Conservation (phyloP, 2,113 vertebrate species). For the Synchiropus splendidus region DNA sequence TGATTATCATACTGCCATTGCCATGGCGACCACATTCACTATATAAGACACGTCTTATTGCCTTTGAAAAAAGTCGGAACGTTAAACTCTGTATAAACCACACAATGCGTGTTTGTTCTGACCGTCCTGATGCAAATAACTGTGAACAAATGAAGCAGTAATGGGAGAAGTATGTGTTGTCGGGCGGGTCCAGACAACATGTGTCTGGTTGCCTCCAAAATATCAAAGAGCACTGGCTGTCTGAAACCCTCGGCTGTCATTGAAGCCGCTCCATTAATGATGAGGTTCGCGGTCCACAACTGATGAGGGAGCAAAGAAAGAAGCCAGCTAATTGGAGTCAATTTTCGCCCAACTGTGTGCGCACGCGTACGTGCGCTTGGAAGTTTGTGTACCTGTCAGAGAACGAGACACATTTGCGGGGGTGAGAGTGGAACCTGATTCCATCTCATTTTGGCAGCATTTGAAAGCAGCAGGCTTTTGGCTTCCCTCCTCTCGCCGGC, state of each 20-base stretch:
- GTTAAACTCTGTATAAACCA: no score
- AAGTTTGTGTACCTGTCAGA: constrained; percentile 10
- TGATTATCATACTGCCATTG: no score
- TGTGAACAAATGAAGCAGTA: no score
- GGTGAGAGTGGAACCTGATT: constrained; percentile 24
- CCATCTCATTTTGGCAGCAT: constrained; percentile 26
- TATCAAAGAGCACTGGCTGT: constrained; percentile 49
- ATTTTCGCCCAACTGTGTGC: constrained; percentile 3
- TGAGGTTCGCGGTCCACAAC: constrained; percentile 44
- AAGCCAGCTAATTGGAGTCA: constrained; percentile 58
- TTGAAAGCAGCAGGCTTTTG: constrained; percentile 22
- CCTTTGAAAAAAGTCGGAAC: no score
- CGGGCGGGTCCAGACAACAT: constrained; percentile 21
- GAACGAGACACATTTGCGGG: not conserved
- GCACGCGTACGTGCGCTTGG: not conserved
- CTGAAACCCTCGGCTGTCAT: constrained; percentile 35
- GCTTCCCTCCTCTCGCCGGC: not conserved
- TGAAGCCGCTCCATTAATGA: constrained; percentile 55
- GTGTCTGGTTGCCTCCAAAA: constrained; percentile 41
- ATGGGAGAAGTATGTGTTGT: constrained; percentile 3
- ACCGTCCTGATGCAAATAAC: no score
- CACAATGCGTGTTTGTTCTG: no score
- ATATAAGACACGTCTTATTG: no score
- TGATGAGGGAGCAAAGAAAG: constrained; percentile 46
- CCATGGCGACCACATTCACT: no score